phyloP scores from a whole-genome alignment of 2,113 vertebrate species.

The Eupsittula cactorum region DNA sequence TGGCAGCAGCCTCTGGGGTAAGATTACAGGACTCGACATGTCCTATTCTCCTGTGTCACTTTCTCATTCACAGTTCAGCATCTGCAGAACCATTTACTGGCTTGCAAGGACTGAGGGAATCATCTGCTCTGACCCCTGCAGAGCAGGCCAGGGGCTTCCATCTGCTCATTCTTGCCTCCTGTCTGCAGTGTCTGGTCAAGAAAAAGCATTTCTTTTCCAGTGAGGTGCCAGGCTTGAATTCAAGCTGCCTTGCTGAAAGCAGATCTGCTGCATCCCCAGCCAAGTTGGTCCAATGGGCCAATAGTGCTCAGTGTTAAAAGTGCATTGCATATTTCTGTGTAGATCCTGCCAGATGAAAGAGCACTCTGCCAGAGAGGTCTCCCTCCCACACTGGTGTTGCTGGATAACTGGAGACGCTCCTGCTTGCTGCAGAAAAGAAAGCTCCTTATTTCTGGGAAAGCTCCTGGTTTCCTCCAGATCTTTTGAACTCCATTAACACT shows the following conservation, averaged over 20 bases:
- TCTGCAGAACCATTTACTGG: not conserved
- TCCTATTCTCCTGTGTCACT: not conserved
- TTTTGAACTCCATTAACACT: not conserved
- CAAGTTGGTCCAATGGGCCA: not conserved
- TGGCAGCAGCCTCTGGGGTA: not conserved
- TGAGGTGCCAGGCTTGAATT: not conserved
- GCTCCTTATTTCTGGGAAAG: not conserved
- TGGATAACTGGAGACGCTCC: not conserved
- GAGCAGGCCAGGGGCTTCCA: not conserved
- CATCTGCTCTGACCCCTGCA: not conserved
- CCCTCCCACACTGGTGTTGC: not conserved
- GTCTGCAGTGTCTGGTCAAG: not conserved
- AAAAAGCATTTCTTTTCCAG: not conserved
- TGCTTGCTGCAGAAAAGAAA: not conserved
- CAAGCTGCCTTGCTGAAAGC: not conserved
- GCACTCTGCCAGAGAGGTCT: constrained; percentile 11
- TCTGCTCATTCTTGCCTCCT: not conserved
- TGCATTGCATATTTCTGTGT: not conserved
- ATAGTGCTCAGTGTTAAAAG: not conserved
- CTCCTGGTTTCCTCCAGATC: not conserved
- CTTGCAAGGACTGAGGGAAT: not conserved
- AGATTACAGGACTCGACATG: not conserved
- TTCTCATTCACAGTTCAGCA: not conserved
- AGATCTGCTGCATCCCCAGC: not conserved
- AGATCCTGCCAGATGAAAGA: constrained; percentile 18